Percentiles rank a stretch among this genome's conserved stretches.
Evolutionary conservation across 2,797 vertebrate genomes (phyloP).

Genomic region (Hybognathus amarus): DNA sequence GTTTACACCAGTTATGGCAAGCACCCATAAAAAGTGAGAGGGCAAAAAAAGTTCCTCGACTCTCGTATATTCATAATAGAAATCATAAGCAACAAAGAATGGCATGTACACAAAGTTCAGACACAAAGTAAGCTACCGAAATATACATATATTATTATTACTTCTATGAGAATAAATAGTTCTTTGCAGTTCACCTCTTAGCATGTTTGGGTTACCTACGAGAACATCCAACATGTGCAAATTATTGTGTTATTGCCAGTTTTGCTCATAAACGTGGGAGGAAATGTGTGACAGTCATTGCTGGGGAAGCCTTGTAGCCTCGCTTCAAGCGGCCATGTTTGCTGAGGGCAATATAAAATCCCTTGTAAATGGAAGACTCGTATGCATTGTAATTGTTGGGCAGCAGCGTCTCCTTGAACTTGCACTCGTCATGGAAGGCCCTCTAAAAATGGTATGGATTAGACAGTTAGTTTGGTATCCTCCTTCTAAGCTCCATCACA

Average conservation of each 20-base stretch:
- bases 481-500: neutral
- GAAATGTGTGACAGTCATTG: constrained; percentile 97
- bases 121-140: constrained; percentile 84
- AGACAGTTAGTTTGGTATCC: constrained; percentile 35
- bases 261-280: constrained; percentile 89
- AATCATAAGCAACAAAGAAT: constrained; percentile 78
- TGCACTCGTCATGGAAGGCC: constrained; percentile 93
- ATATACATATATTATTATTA: constrained; percentile 79
- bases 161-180: constrained; percentile 76
- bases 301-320: constrained; percentile 89
- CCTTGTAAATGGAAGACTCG: constrained; percentile 84
- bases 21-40: constrained; percentile 73
- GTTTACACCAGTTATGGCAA: constrained; percentile 71
- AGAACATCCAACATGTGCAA: constrained; percentile 87
- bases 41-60: constrained; percentile 59
- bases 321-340: constrained; percentile 91
- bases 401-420: constrained; percentile 92
- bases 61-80: constrained; percentile 59
- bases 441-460: constrained; percentile 73
- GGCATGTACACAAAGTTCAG: constrained; percentile 75
- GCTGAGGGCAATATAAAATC: constrained; percentile 93
- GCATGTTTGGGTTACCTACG: constrained; percentile 78
- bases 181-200: constrained; percentile 68
- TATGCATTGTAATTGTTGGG: constrained; percentile 98
- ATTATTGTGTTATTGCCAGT: constrained; percentile 79